Percentiles rank a stretch among this genome's conserved stretches.
Conservation (phyloP, 1,140 invertebrate genomes). For the Diachasmimorpha longicaudata region DNA sequence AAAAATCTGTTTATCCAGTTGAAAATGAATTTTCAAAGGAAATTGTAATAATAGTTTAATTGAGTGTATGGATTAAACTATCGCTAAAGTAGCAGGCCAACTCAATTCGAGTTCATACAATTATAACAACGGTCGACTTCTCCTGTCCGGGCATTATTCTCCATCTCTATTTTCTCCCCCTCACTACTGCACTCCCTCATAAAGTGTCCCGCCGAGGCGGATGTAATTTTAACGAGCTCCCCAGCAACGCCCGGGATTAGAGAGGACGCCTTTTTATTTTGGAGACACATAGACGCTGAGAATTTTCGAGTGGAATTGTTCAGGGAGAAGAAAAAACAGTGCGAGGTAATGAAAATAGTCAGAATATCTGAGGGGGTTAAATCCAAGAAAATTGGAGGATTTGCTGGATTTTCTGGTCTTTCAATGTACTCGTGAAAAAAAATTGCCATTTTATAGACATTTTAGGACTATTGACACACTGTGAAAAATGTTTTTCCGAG, state of each 20-base stretch:
- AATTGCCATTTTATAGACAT: too few relatives aligned
- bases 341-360: too few relatives aligned
- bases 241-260: conserved; percentile 2
- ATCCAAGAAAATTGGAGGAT: too few relatives aligned
- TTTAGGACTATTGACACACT: too few relatives aligned
- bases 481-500: too few relatives aligned
- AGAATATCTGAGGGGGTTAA: too few relatives aligned
- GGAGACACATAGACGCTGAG: neutral
- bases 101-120: conserved; percentile 2
- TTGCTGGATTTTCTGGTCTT: too few relatives aligned
- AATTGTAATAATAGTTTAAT: neutral
- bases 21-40: neutral
- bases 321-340: too few relatives aligned
- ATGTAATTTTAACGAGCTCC: conserved; percentile 2
- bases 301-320: neutral
- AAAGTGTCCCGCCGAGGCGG: neutral
- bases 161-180: neutral
- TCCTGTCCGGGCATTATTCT: neutral
- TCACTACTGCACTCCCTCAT: neutral
- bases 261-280: neutral
- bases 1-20: neutral
- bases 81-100: neutral
- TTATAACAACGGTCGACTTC: neutral
- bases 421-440: too few relatives aligned
- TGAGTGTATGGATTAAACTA: conserved; percentile 7